phyloP scores from a whole-genome alignment of 2,797 vertebrate species.

The Smutsia temminckii region DNA sequence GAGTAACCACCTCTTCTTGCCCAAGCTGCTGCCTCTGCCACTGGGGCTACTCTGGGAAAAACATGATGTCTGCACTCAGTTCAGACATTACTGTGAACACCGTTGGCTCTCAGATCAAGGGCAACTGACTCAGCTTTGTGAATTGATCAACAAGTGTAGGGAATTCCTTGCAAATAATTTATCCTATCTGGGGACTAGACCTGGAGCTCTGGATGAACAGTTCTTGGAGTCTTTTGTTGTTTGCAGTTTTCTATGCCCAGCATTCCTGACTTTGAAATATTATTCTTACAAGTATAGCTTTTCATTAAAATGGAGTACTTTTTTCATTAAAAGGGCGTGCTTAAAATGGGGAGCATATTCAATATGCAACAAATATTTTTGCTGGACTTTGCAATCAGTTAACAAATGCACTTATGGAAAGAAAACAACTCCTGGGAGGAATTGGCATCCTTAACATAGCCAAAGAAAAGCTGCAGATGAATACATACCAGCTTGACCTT shows the following conservation, averaged over 20 bases:
- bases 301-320: conserved; percentile 86
- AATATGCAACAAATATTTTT: conserved; percentile 97
- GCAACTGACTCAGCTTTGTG: conserved; percentile 97
- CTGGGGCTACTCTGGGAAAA: neutral
- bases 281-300: conserved; percentile 96
- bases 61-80: neutral
- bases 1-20: neutral
- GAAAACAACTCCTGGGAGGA: conserved; percentile 95
- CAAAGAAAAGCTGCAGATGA: conserved; percentile 99
- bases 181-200: conserved; percentile 94
- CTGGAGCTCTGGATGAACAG: conserved; percentile 94
- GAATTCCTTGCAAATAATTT: conserved; percentile 96
- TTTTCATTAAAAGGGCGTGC: conserved; percentile 80
- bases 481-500: conserved; percentile 97
- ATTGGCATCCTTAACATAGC: conserved; percentile 95
- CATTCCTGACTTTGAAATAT: conserved; percentile 95
- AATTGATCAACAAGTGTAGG: conserved; percentile 96
- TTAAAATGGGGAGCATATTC: conserved; percentile 95
- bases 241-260: conserved; percentile 97
- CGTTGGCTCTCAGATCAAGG: conserved; percentile 58
- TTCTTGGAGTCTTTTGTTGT: conserved; percentile 94
- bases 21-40: neutral
- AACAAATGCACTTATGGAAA: conserved; percentile 95
- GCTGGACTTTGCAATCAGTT: conserved; percentile 96
- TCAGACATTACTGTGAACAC: neutral